Evolutionary conservation across 2,888 invertebrate species (phyloP), one percentile per base, ranked within the genome.

Genomic region (Apodemia zela): DNA sequence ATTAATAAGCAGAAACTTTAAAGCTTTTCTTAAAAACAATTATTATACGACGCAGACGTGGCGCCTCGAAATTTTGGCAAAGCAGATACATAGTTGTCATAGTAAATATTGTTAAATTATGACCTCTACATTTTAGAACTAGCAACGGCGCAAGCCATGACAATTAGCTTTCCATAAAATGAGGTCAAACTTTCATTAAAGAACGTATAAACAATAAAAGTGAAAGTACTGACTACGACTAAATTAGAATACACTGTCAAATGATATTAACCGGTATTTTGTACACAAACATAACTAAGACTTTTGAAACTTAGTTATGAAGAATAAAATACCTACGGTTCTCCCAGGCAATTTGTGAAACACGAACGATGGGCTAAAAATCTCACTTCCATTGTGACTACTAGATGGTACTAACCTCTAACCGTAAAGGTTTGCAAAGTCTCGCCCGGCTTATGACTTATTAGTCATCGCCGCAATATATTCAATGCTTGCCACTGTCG

Each of bases 141-240:
- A 54, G 21, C 54, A 54, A 54, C 15, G 45, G 15, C n/a, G 45
- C n/a, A n/a, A 21, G 21, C 21, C 21, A 25, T 54, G 21, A 25
- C 25, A 54, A 54, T 29, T 54, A 54, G 54, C 54, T 54, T 54
- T 54, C 54, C 54, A 54, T 15, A 7, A 54, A 25, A 54, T n/a
- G 54, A 54, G 54, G 54, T 25, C 54, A 54, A 54, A 54, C 54
- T 54, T 54, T 54, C 54, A 51, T 51, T 51, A 25, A 54, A 25
- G 54, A 29, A 6, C n/a, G 29, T 7, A 25, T 54, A 54, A 54
- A 54, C 25, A 54, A 54, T 54, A 25, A 54, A 54, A 25, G 54
- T 54, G 54, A 54, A 54, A 54, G 54, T 54, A 3, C 6, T 25
- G 54, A 15, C 54, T 15, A 15, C 15, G 25, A n/a, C 4, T 15